Evolutionary conservation across 2,888 invertebrate species (phyloP).

Genomic region (Nowickia ferox): DNA sequence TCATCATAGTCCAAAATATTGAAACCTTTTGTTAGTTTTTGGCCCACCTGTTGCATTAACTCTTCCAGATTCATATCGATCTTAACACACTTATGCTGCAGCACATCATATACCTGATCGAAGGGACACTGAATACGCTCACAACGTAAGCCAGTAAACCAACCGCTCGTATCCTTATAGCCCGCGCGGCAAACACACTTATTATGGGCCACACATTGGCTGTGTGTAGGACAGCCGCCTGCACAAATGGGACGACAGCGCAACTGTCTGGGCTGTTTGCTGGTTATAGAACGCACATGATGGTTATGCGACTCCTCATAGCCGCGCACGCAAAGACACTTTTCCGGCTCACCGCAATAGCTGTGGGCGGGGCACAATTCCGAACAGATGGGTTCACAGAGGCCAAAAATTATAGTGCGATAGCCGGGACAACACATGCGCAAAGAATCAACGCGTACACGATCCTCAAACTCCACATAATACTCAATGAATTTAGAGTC

Average conservation of each 20-base stretch:
- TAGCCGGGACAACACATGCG: constrained; percentile 79
- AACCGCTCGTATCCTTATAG: constrained; percentile 77
- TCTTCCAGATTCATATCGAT: constrained; percentile 80
- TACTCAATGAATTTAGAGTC: constrained; percentile 66
- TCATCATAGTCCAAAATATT: constrained; percentile 65
- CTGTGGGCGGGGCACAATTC: constrained; percentile 78
- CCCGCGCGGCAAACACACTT: constrained; percentile 85
- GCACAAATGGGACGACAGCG: constrained; percentile 75
- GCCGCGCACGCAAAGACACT: constrained; percentile 74
- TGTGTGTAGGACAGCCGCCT: constrained; percentile 76
- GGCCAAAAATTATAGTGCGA: constrained; percentile 78
- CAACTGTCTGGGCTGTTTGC: constrained; percentile 74
- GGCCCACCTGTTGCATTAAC: constrained; percentile 79
- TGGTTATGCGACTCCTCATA: constrained; percentile 82
- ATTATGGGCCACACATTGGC: constrained; percentile 75
- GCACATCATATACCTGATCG: constrained; percentile 78
- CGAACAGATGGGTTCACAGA: constrained; percentile 80
- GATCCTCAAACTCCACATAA: constrained; percentile 78
- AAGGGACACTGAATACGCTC: constrained; percentile 78
- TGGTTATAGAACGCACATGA: constrained; percentile 81
- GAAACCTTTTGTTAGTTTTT: constrained; percentile 76
- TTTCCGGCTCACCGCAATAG: constrained; percentile 79
- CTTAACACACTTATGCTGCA: constrained; percentile 75
- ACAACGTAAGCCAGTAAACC: constrained; percentile 75
- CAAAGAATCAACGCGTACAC: constrained; percentile 77